Base-by-base conservation (phyloP, 1,140 invertebrate species). In the Phymorhynchus buccinoides region DNA sequence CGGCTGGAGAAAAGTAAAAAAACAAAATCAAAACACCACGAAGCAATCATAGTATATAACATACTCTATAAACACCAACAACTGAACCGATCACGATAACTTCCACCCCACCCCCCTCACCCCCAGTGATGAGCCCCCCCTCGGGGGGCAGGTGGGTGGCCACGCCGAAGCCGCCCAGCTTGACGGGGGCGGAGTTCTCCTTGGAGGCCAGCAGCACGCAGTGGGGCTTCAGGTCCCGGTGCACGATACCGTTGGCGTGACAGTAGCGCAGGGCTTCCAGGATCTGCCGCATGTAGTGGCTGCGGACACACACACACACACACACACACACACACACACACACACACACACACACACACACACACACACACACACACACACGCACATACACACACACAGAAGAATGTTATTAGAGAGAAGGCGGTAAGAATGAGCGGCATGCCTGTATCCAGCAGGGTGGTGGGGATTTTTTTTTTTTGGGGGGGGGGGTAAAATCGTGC, bases 281-380 rank as follows among this genome's bases (percentile, higher is more conserved):
- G 86, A 99, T 97, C 94, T 99, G 98, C 84, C 97, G 95, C 96
- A 99, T 98, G 94, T 99, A 99, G 95, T 99, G 98, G 93, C 98
- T 99, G 90, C 22, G 37, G 12, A 32, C 32, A 39, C 32, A 75
- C 71, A 6, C 62, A 66, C 62, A 66, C 62, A 66, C 62, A 66
- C 62, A 66, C 62, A 66, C 62, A 66, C 62, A 66, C 4, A 66
- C 62, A 66, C 62, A 6, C 62, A 66, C 62, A 66, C 62, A 66
- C 62, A 66, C 62, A 66, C 62, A 66, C 62, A 66, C 62, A 66
- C 62, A 66, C 62, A 66, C 62, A 66, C 62, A 66, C 62, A 27
- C 62, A 66, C 62, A 27, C 62, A 66, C 62, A 27, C 62, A 66
- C 62, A 27, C 62, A 66, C 62, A 27, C 4, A 66, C 62, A 6